These are phyloP conservation scores for Diplodus puntazzo DNA, from an alignment of 2,797 vertebrate species.

Conservation along the genomic window DNA sequence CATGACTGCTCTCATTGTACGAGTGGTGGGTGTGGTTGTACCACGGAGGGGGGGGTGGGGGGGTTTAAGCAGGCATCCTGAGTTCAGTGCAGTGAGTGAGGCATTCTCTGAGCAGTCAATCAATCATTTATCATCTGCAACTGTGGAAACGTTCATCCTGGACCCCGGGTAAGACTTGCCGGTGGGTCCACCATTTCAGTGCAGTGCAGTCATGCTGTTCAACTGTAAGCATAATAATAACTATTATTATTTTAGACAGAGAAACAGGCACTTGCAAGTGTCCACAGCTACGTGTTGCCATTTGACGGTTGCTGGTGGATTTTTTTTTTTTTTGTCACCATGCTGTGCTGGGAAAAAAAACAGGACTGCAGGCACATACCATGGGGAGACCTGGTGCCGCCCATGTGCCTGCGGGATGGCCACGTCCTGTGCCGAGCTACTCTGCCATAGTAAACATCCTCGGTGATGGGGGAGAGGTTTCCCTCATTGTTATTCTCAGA, in stretches of 20 bases:
- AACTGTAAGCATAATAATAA: conserved; percentile 73
- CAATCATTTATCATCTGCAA: conserved; percentile 75
- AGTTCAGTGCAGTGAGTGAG: conserved; percentile 80
- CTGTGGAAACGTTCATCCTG: conserved; percentile 68
- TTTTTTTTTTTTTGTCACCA: conserved; percentile 53
- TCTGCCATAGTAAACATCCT: conserved; percentile 91
- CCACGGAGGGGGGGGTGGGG: conserved; percentile 68
- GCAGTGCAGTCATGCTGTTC: conserved; percentile 86
- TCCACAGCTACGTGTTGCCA: conserved; percentile 65
- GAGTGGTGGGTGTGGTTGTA: conserved; percentile 63
- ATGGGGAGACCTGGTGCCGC: conserved; percentile 86
- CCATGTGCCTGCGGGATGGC: conserved; percentile 85
- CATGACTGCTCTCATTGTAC: conserved; percentile 66
- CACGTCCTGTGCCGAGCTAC: conserved; percentile 87
- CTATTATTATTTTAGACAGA: conserved; percentile 60
- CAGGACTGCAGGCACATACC: conserved; percentile 86
- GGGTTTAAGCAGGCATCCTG: conserved; percentile 74
- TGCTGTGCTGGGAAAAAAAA: conserved; percentile 64
- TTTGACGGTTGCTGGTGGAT: conserved; percentile 64
- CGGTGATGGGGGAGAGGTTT: conserved; percentile 89
- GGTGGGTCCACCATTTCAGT: conserved; percentile 74
- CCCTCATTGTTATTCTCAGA: conserved; percentile 95
- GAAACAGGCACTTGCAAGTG: conserved; percentile 77
- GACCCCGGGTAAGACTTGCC: conserved; percentile 66
- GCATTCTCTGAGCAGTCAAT: conserved; percentile 80